Conservation (phyloP, 1,140 invertebrate species). For the Phymastichus coffea region DNA sequence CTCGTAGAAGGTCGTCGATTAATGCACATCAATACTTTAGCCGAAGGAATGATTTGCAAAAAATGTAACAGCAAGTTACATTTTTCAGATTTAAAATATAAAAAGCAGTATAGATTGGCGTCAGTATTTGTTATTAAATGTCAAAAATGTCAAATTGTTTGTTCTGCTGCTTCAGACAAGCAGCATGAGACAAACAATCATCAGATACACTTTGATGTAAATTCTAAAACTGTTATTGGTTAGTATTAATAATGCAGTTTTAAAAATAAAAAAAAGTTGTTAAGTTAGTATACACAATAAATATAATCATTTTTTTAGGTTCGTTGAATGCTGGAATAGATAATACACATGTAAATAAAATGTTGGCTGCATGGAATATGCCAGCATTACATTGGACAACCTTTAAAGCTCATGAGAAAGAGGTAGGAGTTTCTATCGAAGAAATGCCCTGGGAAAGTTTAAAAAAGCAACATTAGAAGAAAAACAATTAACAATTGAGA, state of each 20-base stretch:
- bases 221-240: conserved; percentile 15
- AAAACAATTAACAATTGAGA: conserved; percentile 16
- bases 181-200: neutral
- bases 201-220: neutral
- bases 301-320: neutral
- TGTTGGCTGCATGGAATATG: conserved; percentile 17
- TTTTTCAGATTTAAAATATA: neutral
- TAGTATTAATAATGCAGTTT: no score
- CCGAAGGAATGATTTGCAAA: neutral
- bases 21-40: neutral
- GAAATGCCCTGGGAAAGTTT: conserved; percentile 20
- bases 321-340: conserved; percentile 19
- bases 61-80: no score
- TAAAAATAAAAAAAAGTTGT: no score
- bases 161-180: neutral
- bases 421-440: conserved; percentile 15
- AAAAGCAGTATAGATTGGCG: neutral
- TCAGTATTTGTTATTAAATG: neutral
- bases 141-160: neutral
- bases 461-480: conserved; percentile 14
- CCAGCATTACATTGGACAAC: conserved; percentile 13
- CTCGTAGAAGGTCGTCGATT: neutral
- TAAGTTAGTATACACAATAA: neutral
- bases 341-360: conserved; percentile 23
- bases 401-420: conserved; percentile 24